Conservation (phyloP, 2,888 invertebrate species). For the Chrysotoxum bicinctum region DNA sequence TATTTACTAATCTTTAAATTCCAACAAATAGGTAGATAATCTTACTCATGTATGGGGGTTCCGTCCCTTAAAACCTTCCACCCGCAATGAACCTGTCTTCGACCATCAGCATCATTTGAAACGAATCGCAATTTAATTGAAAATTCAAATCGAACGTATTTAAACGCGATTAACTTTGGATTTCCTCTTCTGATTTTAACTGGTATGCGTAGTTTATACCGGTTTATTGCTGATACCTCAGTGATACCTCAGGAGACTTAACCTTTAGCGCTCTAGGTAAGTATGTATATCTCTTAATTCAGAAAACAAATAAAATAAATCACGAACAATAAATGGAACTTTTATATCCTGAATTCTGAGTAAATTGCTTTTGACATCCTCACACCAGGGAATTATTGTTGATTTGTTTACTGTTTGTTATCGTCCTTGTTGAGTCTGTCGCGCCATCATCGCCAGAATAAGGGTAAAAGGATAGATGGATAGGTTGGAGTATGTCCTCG, state of each 20-base stretch:
- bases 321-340: conserved; percentile 62
- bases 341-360: conserved; percentile 43
- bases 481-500: neutral
- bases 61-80: neutral
- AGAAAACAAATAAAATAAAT: conserved; percentile 70
- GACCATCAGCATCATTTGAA: conserved; percentile 1
- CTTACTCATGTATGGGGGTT: no score
- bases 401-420: conserved; percentile 61
- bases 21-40: no score
- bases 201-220: neutral
- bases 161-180: conserved; percentile 25
- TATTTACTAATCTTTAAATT: no score
- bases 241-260: neutral
- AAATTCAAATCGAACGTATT: conserved; percentile 31
- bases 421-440: neutral
- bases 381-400: conserved; percentile 56
- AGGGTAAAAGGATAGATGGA: neutral
- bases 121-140: conserved; percentile 52
- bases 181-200: conserved; percentile 31
- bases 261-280: neutral
- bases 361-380: conserved; percentile 66
- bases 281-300: conserved; percentile 23
- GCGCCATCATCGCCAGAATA: neutral
- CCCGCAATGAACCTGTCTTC: neutral
- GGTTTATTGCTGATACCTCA: neutral